These are phyloP conservation scores for Lepus oiostolus DNA, from an alignment of 2,797 vertebrate genomes.

Conservation along the genomic window DNA sequence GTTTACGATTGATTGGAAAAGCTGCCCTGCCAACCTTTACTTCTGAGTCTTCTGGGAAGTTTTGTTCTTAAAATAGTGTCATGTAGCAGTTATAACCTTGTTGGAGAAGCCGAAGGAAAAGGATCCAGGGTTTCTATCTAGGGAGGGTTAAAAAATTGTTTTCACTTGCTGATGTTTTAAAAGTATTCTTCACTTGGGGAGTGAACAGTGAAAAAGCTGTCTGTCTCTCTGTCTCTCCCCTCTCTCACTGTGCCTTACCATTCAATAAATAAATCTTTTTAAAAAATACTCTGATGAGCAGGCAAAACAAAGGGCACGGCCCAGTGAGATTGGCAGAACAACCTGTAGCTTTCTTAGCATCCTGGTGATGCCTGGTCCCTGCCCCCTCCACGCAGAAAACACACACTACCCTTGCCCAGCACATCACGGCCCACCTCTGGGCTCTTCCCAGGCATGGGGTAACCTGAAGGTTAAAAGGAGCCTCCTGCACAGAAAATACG, in stretches of 20 bases:
- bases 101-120: slow-evolving; percentile 44
- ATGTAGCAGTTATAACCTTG: neutral
- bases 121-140: slow-evolving; percentile 1
- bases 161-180: slow-evolving; percentile 59
- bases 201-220: too few species aligned
- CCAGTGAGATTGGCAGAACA: neutral
- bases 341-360: neutral
- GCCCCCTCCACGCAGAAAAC: neutral
- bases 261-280: too few species aligned
- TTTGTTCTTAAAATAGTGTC: slow-evolving; percentile 57
- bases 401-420: neutral
- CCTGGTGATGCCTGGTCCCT: neutral
- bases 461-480: neutral
- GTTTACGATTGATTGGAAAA: neutral
- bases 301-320: neutral
- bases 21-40: neutral
- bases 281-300: neutral
- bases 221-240: too few species aligned
- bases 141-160: slow-evolving; percentile 24
- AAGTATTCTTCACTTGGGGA: slow-evolving; percentile 37
- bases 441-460: neutral
- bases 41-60: neutral
- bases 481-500: neutral
- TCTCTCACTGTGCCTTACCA: too few species aligned
- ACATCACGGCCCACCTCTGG: neutral